Evolutionary conservation across 2,113 vertebrate species (phyloP).

Genomic region (Gobius niger): DNA sequence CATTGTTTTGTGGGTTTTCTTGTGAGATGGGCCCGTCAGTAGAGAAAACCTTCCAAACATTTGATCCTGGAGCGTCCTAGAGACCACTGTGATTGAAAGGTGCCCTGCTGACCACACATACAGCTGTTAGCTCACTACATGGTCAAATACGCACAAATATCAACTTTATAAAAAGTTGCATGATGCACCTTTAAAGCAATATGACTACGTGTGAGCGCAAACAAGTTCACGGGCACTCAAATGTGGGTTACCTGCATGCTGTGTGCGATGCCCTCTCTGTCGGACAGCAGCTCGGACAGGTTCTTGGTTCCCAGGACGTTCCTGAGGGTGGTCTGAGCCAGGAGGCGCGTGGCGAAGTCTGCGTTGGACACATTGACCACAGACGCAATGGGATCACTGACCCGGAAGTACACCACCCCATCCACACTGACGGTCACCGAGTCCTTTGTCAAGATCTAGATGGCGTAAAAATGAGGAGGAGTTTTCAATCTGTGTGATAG

Average conservation of each 20-base stretch:
- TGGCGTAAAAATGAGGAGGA: not conserved
- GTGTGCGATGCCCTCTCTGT: slow-evolving; percentile 84
- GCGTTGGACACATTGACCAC: slow-evolving; percentile 84
- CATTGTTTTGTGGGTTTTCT: too few species aligned
- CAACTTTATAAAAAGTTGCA: too few species aligned
- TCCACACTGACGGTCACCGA: slow-evolving; percentile 85
- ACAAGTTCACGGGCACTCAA: too few species aligned
- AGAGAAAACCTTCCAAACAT: too few species aligned
- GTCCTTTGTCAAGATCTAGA: slow-evolving; percentile 86
- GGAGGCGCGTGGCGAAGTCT: slow-evolving; percentile 82
- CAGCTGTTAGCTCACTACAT: too few species aligned
- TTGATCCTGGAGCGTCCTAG: too few species aligned
- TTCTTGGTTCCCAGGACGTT: slow-evolving; percentile 88
- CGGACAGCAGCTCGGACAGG: slow-evolving; percentile 82
- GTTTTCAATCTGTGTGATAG: not conserved
- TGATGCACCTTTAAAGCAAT: too few species aligned
- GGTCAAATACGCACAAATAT: too few species aligned
- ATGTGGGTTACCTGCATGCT: slow-evolving; percentile 81
- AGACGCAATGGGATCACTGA: slow-evolving; percentile 80
- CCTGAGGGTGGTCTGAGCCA: slow-evolving; percentile 87
- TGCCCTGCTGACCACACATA: too few species aligned
- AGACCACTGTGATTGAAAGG: too few species aligned
- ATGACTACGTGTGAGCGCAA: too few species aligned
- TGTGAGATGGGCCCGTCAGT: too few species aligned
- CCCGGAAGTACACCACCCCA: slow-evolving; percentile 86